A percentile compares a stretch with the other conserved stretches of the same genome.
Evolutionary conservation across 2,888 invertebrate genomes (phyloP).

Genomic region (Ennomos erosarius): DNA sequence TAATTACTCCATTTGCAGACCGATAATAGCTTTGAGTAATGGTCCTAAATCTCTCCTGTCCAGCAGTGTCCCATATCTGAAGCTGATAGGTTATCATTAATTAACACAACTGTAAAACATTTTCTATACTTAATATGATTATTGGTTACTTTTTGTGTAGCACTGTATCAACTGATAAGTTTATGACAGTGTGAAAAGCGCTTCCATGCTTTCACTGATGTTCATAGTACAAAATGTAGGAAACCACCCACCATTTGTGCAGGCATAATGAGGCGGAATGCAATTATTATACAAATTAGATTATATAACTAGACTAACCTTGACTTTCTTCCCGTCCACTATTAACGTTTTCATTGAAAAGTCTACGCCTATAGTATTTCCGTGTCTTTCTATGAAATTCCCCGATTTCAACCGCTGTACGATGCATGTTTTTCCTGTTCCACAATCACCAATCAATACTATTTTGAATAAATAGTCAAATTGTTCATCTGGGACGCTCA

Average conservation of each 20-base stretch:
- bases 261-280: conserved; percentile 12
- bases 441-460: conserved; percentile 96
- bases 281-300: conserved; percentile 43
- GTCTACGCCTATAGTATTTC: conserved; percentile 98
- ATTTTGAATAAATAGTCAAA: conserved; percentile 98
- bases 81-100: conserved; percentile 80
- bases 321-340: conserved; percentile 97
- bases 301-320: conserved; percentile 86
- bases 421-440: conserved; percentile 96
- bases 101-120: background rate
- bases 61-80: conserved; percentile 99
- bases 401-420: conserved; percentile 98
- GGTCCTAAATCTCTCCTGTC: conserved; percentile 97
- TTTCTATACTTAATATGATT: no score
- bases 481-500: conserved; percentile 91
- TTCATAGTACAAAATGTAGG: background rate
- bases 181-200: background rate
- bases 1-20: conserved; percentile 98
- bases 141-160: no score
- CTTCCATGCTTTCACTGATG: conserved; percentile 13
- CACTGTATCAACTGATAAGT: no score
- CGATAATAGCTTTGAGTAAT: conserved; percentile 99
- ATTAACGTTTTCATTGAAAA: conserved; percentile 99
- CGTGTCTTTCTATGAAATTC: conserved; percentile 97
- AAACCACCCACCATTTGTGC: background rate